phyloP scores from a whole-genome alignment of 2,888 invertebrate genomes.

The Danaus chrysippus region DNA sequence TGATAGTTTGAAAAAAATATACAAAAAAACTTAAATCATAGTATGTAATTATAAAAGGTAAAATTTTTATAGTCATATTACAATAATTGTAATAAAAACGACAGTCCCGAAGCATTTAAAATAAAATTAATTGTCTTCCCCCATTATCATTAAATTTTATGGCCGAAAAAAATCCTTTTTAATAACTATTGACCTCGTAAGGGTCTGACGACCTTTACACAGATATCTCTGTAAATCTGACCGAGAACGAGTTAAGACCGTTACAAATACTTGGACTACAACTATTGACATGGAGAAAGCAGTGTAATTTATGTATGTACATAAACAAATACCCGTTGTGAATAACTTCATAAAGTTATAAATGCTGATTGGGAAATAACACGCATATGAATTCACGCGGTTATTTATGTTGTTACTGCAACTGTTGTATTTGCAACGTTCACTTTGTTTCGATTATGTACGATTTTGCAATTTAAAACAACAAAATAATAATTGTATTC shows the following conservation, averaged over 20 bases:
- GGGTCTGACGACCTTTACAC: conserved; percentile 25
- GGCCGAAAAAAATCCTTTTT: background rate
- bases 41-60: no score
- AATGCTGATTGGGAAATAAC: background rate
- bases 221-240: conserved; percentile 37
- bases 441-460: no score
- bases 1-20: background rate
- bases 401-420: no score
- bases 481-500: no score
- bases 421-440: no score
- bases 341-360: conserved; percentile 2
- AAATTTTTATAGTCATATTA: background rate
- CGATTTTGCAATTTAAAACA: no score
- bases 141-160: conserved; percentile 1
- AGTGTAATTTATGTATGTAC: conserved; percentile 14
- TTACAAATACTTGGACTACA: conserved; percentile 22
- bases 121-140: background rate
- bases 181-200: conserved; percentile 10
- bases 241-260: conserved; percentile 24
- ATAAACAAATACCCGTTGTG: background rate
- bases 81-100: background rate
- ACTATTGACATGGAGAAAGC: conserved; percentile 23
- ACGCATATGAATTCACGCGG: background rate
- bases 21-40: no score
- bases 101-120: background rate